phyloP scores from a whole-genome alignment of 2,888 invertebrate genomes.

The Tromatobia lineatoria region DNA sequence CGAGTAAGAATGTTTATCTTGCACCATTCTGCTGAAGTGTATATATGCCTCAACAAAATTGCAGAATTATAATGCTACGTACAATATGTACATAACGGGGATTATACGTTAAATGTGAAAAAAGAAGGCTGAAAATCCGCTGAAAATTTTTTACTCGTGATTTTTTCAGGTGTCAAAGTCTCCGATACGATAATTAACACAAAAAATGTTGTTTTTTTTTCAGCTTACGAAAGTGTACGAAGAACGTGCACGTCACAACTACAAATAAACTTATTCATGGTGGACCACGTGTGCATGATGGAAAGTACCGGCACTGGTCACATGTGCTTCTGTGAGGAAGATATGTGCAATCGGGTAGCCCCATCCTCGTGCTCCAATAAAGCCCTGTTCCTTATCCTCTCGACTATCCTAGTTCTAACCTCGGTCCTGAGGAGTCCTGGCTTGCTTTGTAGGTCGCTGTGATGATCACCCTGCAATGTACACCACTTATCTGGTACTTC shows the following conservation, averaged over 20 bases:
- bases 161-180: too few species aligned
- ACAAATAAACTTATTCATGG: constrained; percentile 98
- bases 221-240: constrained; percentile 96
- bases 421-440: constrained; percentile 78
- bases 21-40: too few species aligned
- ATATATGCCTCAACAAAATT: too few species aligned
- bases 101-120: too few species aligned
- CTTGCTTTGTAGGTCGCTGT: constrained; percentile 85
- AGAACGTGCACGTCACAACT: constrained; percentile 97
- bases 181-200: neutral
- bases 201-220: constrained; percentile 79
- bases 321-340: constrained; percentile 99
- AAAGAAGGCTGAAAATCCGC: too few species aligned
- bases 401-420: constrained; percentile 79
- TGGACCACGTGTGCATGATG: constrained; percentile 99
- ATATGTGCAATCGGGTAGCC: constrained; percentile 93
- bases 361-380: constrained; percentile 81
- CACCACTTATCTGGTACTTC: constrained; percentile 32
- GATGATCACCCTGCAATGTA: constrained; percentile 75
- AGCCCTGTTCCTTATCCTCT: constrained; percentile 81
- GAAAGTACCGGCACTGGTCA: constrained; percentile 99
- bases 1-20: too few species aligned
- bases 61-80: too few species aligned
- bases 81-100: too few species aligned
- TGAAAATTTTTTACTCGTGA: too few species aligned